Evolutionary conservation across 2,797 vertebrate species (phyloP).

Genomic region (Rhinophrynus dorsalis): DNA sequence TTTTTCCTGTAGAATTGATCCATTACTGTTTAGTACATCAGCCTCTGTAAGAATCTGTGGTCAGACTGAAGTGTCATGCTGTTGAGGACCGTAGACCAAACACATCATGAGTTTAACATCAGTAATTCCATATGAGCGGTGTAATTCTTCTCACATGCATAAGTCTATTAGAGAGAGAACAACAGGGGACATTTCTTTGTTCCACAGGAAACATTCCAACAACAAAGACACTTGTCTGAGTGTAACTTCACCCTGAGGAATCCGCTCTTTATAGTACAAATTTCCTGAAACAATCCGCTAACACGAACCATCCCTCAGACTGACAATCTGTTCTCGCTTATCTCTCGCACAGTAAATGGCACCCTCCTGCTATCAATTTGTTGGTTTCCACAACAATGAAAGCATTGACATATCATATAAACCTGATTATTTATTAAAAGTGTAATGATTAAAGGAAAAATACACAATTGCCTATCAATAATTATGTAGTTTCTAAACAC

Average conservation of each 20-base stretch:
- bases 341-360: not conserved
- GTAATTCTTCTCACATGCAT: not conserved
- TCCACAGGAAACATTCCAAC: not conserved
- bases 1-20: too few species aligned
- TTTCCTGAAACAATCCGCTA: not conserved
- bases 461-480: too few species aligned
- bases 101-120: not conserved
- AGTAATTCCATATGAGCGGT: not conserved
- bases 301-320: not conserved
- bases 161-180: not conserved
- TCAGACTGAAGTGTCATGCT: not conserved
- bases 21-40: too few species aligned
- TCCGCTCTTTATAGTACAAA: not conserved
- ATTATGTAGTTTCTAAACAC: too few species aligned
- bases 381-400: constrained; percentile 9
- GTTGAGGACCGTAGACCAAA: too few species aligned
- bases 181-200: not conserved
- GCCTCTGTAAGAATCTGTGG: too few species aligned
- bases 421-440: too few species aligned
- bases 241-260: not conserved
- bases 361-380: not conserved
- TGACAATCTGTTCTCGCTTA: constrained; percentile 2
- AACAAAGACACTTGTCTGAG: not conserved
- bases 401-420: not conserved
- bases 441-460: too few species aligned